Percentiles rank a stretch among this genome's conserved stretches.
phyloP scores from a whole-genome alignment of 2,113 vertebrate species.

The Falco punctatus region DNA sequence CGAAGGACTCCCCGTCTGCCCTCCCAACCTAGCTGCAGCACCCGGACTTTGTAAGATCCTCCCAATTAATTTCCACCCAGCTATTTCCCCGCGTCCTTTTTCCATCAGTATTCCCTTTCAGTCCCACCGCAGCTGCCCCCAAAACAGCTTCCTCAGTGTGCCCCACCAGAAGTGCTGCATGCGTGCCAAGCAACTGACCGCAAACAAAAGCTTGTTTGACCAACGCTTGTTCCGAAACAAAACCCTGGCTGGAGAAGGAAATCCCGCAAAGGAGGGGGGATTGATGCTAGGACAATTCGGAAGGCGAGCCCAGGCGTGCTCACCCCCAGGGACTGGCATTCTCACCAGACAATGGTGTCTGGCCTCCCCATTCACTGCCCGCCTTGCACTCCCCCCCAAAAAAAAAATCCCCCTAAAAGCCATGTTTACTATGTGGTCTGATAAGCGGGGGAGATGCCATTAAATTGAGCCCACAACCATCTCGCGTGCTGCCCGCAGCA shows the following conservation, averaged over 20 bases:
- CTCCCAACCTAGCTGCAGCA: background rate
- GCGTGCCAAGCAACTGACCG: conserved; percentile 79
- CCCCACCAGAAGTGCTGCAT: conserved; percentile 74
- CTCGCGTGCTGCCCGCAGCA: background rate
- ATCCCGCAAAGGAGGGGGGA: conserved; percentile 71
- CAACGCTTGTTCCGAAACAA: conserved; percentile 85
- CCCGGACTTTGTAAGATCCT: background rate
- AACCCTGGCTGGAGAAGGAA: conserved; percentile 79
- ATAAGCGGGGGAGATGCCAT: background rate
- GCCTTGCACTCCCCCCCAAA: background rate
- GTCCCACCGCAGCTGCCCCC: conserved; percentile 67
- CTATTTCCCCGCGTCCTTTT: conserved; percentile 20
- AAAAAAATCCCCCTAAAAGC: background rate
- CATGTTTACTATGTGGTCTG: background rate
- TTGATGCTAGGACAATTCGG: conserved; percentile 70
- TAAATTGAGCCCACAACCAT: background rate
- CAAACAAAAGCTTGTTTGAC: conserved; percentile 88
- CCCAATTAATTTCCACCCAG: conserved; percentile 25
- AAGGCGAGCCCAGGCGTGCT: conserved; percentile 51
- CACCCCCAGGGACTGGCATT: conserved; percentile 45
- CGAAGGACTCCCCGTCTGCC: background rate
- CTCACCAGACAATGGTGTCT: conserved; percentile 67
- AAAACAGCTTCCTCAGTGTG: conserved; percentile 78
- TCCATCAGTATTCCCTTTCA: conserved; percentile 63
- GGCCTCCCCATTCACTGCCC: conserved; percentile 62